Percentiles rank a stretch among this genome's conserved stretches.
Evolutionary conservation across 2,797 vertebrate genomes (phyloP).

Genomic region (Pogonophryne albipinna): DNA sequence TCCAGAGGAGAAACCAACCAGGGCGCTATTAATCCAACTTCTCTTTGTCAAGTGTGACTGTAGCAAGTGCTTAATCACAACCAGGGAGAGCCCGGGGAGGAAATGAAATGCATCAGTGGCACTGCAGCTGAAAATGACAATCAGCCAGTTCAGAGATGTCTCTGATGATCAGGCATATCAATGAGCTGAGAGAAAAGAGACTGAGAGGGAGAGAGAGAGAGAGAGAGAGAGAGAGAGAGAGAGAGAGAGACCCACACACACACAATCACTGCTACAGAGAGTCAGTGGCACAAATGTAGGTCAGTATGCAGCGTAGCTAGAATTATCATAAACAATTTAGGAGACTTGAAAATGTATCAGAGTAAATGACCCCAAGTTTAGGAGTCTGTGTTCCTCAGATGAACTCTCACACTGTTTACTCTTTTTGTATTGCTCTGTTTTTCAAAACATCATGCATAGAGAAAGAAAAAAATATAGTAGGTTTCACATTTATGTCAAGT

Average conservation of each 20-base stretch:
- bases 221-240: not conserved
- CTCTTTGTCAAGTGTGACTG: slow-evolving; percentile 75
- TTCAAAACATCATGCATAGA: slow-evolving; percentile 6
- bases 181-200: slow-evolving; percentile 71
- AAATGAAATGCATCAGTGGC: slow-evolving; percentile 75
- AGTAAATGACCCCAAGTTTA: slow-evolving; percentile 53
- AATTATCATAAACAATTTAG: slow-evolving; percentile 47
- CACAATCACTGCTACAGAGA: slow-evolving; percentile 30
- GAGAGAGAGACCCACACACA: no score
- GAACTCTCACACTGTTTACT: not conserved
- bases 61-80: slow-evolving; percentile 78
- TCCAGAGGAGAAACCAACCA: slow-evolving; percentile 39
- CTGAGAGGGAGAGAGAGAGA: slow-evolving; percentile 5
- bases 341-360: slow-evolving; percentile 44
- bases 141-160: slow-evolving; percentile 79
- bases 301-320: slow-evolving; percentile 61
- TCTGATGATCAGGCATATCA: slow-evolving; percentile 80
- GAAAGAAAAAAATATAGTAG: slow-evolving; percentile 6
- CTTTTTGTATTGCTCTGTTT: slow-evolving; percentile 4
- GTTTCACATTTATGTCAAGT: no score
- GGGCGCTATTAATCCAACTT: slow-evolving; percentile 71
- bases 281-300: slow-evolving; percentile 63
- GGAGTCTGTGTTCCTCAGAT: slow-evolving; percentile 22
- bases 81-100: slow-evolving; percentile 60
- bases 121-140: slow-evolving; percentile 81